Conservation (phyloP, 1,140 invertebrate species). For the Drosophila orena region DNA sequence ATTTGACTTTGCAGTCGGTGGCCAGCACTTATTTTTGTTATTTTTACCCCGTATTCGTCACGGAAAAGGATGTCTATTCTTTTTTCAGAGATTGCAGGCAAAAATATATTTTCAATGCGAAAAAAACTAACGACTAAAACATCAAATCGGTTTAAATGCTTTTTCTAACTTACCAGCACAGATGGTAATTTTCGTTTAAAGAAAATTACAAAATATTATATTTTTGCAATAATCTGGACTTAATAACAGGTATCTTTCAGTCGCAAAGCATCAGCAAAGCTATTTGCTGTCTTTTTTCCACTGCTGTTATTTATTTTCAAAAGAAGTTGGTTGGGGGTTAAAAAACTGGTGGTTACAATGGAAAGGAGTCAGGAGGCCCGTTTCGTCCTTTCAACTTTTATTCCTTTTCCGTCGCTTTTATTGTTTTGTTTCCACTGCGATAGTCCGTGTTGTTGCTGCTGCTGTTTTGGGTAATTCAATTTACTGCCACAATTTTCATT, state of each 20-base stretch:
- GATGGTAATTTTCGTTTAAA: no score
- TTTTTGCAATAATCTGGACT: no score
- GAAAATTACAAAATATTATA: no score
- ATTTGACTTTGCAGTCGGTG: constrained; percentile 72
- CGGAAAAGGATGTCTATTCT: neutral
- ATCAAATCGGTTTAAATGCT: no score
- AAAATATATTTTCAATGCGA: neutral
- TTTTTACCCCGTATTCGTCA: neutral
- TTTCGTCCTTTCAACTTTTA: constrained; percentile 69
- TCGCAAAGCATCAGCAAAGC: neutral
- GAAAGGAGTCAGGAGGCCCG: constrained; percentile 18
- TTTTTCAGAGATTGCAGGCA: neutral
- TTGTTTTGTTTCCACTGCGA: constrained; percentile 80
- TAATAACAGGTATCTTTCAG: constrained; percentile 9
- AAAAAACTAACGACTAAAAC: no score
- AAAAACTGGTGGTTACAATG: neutral
- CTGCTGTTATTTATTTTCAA: constrained; percentile 51
- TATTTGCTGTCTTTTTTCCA: constrained; percentile 6
- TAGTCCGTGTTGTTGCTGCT: constrained; percentile 47
- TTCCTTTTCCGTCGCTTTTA: constrained; percentile 61
- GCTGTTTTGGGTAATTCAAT: constrained; percentile 76
- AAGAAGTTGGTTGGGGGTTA: neutral
- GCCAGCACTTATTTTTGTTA: constrained; percentile 27
- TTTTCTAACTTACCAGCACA: no score
- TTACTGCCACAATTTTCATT: constrained; percentile 80